Conservation (phyloP, 2,113 vertebrate genomes). For the Cyphomyrus discorhynchus region DNA sequence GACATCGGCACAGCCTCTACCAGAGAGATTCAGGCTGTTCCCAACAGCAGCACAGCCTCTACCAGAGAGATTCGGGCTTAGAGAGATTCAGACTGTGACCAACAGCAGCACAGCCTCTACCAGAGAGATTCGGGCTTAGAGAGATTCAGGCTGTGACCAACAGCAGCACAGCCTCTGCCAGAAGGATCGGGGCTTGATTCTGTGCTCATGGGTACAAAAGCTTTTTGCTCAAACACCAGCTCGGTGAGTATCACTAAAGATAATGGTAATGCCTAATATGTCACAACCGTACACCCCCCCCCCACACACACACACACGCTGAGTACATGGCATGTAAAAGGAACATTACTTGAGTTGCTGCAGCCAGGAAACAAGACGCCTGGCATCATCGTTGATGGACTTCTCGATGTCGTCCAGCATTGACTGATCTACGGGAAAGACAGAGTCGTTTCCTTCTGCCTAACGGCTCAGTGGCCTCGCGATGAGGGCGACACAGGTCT, state of each 20-base stretch:
- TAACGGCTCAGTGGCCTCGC: neutral
- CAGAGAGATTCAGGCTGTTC: too few species aligned
- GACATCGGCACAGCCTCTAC: too few species aligned
- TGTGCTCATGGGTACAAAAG: neutral
- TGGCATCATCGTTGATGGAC: slow-evolving; percentile 92
- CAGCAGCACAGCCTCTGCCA: too few species aligned
- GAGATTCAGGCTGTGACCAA: too few species aligned
- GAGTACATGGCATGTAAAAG: neutral
- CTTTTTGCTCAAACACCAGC: neutral
- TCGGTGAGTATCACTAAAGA: neutral
- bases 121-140: neutral
- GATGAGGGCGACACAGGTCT: neutral
- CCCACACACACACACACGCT: neutral
- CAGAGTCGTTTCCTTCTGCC: neutral
- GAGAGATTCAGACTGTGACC: too few species aligned
- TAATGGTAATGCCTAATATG: neutral
- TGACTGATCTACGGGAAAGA: slow-evolving; percentile 69
- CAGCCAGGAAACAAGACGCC: slow-evolving; percentile 86
- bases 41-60: too few species aligned
- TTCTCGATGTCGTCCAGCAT: slow-evolving; percentile 94
- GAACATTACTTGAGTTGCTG: slow-evolving; percentile 84
- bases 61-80: neutral
- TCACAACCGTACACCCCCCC: neutral
- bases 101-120: too few species aligned
- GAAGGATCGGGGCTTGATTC: neutral